phyloP scores from a whole-genome alignment of 2,888 invertebrate genomes.

The Drosophila kambysellisi region DNA sequence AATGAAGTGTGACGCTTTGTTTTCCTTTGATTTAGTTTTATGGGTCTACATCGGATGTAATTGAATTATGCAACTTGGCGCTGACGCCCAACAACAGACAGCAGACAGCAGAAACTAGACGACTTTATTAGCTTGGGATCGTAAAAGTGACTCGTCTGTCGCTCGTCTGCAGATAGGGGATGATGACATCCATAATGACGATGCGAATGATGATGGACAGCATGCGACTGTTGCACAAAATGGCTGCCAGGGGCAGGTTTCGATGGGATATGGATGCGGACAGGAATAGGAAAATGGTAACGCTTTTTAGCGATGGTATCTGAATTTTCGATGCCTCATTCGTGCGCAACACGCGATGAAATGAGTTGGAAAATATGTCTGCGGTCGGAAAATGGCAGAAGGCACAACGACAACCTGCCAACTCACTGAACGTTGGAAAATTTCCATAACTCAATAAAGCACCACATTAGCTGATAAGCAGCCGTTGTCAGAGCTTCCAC shows the following conservation, averaged over 20 bases:
- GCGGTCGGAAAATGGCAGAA: conserved; percentile 34
- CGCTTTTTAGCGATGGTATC: conserved; percentile 76
- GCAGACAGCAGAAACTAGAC: conserved; percentile 38
- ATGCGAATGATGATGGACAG: conserved; percentile 39
- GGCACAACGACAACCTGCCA: conserved; percentile 14
- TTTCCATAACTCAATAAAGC: conserved; percentile 67
- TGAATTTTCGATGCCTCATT: conserved; percentile 68
- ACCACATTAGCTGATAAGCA: conserved; percentile 60
- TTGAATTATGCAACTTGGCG: conserved; percentile 84
- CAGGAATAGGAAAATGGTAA: conserved; percentile 53
- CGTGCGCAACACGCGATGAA: conserved; percentile 56
- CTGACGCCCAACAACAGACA: conserved; percentile 64
- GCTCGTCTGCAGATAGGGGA: conserved; percentile 29
- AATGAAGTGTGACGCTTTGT: conserved; percentile 84
- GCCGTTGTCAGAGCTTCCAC: conserved; percentile 6
- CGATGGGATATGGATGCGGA: not conserved
- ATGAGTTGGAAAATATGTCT: conserved; percentile 83
- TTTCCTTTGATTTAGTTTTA: conserved; percentile 84
- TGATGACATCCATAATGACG: conserved; percentile 47
- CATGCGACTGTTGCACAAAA: conserved; percentile 50
- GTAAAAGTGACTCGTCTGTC: conserved; percentile 49
- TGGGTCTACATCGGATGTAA: conserved; percentile 84
- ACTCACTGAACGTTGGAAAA: conserved; percentile 33
- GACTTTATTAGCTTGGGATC: conserved; percentile 84
- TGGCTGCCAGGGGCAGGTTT: conserved; percentile 17